Percentiles rank a stretch among this genome's conserved stretches.
Conservation (phyloP, 64 coral and sea anemone genomes). For the Montipora efflorescens region DNA sequence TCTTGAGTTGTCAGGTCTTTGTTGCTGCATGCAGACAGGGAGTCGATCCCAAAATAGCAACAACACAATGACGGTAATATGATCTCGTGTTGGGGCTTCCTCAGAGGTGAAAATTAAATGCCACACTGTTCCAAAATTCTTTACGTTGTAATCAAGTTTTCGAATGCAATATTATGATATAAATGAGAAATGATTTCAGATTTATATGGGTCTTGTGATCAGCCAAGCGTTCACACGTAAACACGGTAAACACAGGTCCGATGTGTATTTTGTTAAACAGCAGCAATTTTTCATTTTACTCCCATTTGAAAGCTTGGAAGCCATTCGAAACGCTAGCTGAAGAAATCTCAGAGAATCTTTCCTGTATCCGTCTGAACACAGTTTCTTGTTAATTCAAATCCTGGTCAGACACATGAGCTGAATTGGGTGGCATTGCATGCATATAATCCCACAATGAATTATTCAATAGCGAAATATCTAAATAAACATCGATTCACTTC, state of each 20-base stretch:
- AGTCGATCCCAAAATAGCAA: constrained; percentile 35
- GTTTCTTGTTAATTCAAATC: neutral
- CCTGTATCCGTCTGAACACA: too few species aligned
- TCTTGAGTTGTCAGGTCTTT: neutral
- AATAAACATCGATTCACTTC: constrained; percentile 16
- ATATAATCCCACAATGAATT: constrained; percentile 23
- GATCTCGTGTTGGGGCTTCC: constrained; percentile 27
- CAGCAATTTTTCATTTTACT: neutral
- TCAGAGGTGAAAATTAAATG: constrained; percentile 10
- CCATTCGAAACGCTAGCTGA: neutral
- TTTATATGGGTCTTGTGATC: neutral
- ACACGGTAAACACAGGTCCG: neutral
- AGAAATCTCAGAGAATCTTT: neutral
- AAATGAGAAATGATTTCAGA: neutral
- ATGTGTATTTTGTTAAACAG: neutral
- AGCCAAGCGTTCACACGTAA: neutral
- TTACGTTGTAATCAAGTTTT: neutral
- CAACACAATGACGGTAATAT: neutral
- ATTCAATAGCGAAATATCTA: constrained; percentile 27
- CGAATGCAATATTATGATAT: neutral
- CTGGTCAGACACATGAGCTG: constrained; percentile 2
- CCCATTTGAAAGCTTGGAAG: neutral
- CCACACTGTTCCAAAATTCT: neutral
- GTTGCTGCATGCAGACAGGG: neutral
- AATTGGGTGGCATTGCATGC: constrained; percentile 5